A percentile compares a stretch with the other conserved stretches of the same genome.
These are phyloP conservation scores for Drepana falcataria DNA, from an alignment of 2,888 invertebrate genomes.

Conservation along the genomic window DNA sequence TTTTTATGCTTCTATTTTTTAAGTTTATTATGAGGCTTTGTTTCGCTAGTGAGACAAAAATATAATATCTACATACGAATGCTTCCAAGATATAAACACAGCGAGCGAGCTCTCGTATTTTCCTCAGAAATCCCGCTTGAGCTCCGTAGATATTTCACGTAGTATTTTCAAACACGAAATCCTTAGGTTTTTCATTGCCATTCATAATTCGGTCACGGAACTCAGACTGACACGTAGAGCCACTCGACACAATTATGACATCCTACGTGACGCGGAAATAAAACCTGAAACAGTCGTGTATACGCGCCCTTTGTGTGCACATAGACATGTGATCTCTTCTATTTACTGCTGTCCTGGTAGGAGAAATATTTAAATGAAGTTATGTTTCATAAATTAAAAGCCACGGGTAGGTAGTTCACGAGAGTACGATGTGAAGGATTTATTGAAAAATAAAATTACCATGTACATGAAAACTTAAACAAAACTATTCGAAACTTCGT, in stretches of 20 bases:
- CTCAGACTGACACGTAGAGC: constrained; percentile 15
- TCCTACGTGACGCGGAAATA: constrained; percentile 18
- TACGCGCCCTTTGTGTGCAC: not conserved
- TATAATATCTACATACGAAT: too few relatives aligned
- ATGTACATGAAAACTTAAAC: too few relatives aligned
- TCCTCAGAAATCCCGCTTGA: not conserved
- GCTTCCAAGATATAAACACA: not conserved
- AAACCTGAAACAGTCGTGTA: not conserved
- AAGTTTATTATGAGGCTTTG: too few relatives aligned
- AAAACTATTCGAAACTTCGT: too few relatives aligned
- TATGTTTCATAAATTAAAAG: constrained; percentile 15
- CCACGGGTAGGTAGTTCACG: too few relatives aligned
- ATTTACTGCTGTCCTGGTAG: not conserved
- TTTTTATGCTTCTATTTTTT: too few relatives aligned
- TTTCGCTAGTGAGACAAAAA: too few relatives aligned
- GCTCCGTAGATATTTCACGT: constrained; percentile 4
- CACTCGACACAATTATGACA: constrained; percentile 31
- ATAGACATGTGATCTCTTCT: not conserved
- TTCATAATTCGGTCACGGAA: constrained; percentile 28
- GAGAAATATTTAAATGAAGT: not conserved
- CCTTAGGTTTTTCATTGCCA: constrained; percentile 7
- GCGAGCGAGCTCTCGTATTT: not conserved
- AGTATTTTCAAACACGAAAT: constrained; percentile 1
- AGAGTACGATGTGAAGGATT: too few relatives aligned
- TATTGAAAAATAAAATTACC: too few relatives aligned